These are phyloP conservation scores for Calameuta idolon DNA, from an alignment of 2,888 invertebrate genomes.

Conservation along the genomic window DNA sequence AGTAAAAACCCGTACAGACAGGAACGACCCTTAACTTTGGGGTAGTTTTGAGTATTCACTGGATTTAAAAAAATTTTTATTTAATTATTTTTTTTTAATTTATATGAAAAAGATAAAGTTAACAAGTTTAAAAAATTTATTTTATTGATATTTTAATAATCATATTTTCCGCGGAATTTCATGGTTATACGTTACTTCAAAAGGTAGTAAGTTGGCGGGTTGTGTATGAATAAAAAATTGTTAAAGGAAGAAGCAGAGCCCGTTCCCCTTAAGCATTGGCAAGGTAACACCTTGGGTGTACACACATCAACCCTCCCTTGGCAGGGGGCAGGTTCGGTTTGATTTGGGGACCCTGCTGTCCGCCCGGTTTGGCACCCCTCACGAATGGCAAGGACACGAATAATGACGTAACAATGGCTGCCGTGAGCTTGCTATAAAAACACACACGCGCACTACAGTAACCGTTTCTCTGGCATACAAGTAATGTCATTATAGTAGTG, in stretches of 20 bases:
- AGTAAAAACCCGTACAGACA: background rate
- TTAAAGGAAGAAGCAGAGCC: background rate
- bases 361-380: conserved; percentile 23
- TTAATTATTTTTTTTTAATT: too few relatives aligned
- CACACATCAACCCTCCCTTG: conserved; percentile 28
- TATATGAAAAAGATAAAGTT: too few relatives aligned
- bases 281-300: conserved; percentile 46
- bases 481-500: conserved; percentile 60
- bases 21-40: background rate
- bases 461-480: conserved; percentile 37
- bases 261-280: conserved; percentile 12
- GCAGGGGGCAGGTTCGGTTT: conserved; percentile 35
- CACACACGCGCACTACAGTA: conserved; percentile 54
- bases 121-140: too few relatives aligned
- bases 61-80: background rate
- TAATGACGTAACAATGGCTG: conserved; percentile 66
- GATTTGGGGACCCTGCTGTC: conserved; percentile 38
- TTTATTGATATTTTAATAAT: background rate
- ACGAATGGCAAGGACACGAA: conserved; percentile 46
- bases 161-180: background rate
- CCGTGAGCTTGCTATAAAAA: conserved; percentile 55
- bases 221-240: background rate
- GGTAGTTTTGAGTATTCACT: background rate
- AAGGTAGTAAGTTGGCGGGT: background rate
- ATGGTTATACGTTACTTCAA: background rate